These are phyloP conservation scores for Patiria miniata DNA, from an alignment of 35 echinoderm and acorn worm species.

Conservation along the genomic window DNA sequence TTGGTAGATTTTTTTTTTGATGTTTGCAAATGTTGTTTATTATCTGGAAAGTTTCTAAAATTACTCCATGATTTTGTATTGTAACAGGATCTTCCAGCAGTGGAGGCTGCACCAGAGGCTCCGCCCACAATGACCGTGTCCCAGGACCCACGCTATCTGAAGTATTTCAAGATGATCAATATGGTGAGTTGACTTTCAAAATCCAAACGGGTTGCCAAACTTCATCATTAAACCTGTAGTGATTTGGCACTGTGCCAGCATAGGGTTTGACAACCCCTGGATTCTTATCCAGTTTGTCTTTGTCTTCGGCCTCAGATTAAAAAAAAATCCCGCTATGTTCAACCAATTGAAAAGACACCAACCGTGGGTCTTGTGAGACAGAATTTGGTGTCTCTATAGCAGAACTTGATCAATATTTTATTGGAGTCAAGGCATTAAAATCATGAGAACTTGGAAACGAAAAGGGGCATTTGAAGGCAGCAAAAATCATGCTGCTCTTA, in stretches of 20 bases:
- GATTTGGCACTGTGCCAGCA: too few species aligned
- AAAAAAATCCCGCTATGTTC: not conserved
- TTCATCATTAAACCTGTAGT: not conserved
- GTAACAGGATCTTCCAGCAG: slow-evolving; percentile 49
- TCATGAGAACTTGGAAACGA: too few species aligned
- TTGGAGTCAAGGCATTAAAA: too few species aligned
- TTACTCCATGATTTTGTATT: not conserved
- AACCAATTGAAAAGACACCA: not conserved
- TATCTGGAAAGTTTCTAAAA: not conserved
- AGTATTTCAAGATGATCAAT: slow-evolving; percentile 97
- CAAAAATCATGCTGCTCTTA: too few species aligned
- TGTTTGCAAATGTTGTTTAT: too few species aligned
- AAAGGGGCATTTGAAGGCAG: too few species aligned
- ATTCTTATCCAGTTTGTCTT: not conserved
- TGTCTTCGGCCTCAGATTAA: not conserved
- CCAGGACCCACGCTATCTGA: slow-evolving; percentile 86
- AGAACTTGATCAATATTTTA: too few species aligned
- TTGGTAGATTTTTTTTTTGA: too few species aligned
- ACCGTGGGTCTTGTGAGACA: not conserved
- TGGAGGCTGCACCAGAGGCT: slow-evolving; percentile 62
- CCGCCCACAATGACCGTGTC: slow-evolving; percentile 87
- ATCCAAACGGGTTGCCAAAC: not conserved
- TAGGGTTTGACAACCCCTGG: too few species aligned
- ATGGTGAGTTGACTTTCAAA: slow-evolving; percentile 74
- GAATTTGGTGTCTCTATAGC: too few species aligned